Percentiles rank a stretch among this genome's conserved stretches.
Conservation (phyloP, 2,888 invertebrate species). For the Hypselothyrea guttata region DNA sequence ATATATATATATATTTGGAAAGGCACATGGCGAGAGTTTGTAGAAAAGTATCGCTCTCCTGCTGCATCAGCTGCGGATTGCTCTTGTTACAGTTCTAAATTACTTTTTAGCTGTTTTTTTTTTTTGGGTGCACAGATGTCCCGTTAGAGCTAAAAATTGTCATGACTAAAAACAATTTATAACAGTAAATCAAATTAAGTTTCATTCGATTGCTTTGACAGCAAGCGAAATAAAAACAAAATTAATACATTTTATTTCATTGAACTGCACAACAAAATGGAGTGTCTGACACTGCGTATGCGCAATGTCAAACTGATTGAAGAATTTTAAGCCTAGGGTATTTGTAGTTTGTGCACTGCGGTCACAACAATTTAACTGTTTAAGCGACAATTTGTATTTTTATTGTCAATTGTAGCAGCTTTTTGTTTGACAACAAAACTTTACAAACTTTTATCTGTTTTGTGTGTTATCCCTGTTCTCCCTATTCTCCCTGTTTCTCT, state of each 20-base stretch:
- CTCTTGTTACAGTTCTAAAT: slow-evolving; percentile 59
- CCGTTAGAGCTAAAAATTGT: slow-evolving; percentile 28
- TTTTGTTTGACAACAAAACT: slow-evolving; percentile 24
- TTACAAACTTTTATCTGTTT: slow-evolving; percentile 4
- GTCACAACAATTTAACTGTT: slow-evolving; percentile 63
- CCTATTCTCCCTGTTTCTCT: background rate
- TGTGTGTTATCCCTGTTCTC: slow-evolving; percentile 1
- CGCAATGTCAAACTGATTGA: too few species aligned
- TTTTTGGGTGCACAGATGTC: slow-evolving; percentile 63
- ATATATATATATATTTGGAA: slow-evolving; percentile 51
- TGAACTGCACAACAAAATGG: too few species aligned
- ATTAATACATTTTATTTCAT: slow-evolving; percentile 7
- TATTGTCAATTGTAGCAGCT: too few species aligned
- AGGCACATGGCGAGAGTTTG: slow-evolving; percentile 28
- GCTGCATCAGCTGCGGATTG: slow-evolving; percentile 48
- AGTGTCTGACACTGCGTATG: too few species aligned
- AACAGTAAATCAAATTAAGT: slow-evolving; percentile 74
- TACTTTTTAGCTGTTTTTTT: slow-evolving; percentile 57
- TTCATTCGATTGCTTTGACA: slow-evolving; percentile 66
- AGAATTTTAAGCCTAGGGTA: too few species aligned
- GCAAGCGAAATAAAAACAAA: slow-evolving; percentile 25
- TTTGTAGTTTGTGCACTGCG: slow-evolving; percentile 24
- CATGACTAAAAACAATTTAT: slow-evolving; percentile 74
- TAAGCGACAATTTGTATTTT: slow-evolving; percentile 76
- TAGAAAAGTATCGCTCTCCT: background rate